A percentile compares a stretch with the other conserved stretches of the same genome.
Evolutionary conservation across 1,140 invertebrate species (phyloP).

Genomic region (Drosophila serrata): DNA sequence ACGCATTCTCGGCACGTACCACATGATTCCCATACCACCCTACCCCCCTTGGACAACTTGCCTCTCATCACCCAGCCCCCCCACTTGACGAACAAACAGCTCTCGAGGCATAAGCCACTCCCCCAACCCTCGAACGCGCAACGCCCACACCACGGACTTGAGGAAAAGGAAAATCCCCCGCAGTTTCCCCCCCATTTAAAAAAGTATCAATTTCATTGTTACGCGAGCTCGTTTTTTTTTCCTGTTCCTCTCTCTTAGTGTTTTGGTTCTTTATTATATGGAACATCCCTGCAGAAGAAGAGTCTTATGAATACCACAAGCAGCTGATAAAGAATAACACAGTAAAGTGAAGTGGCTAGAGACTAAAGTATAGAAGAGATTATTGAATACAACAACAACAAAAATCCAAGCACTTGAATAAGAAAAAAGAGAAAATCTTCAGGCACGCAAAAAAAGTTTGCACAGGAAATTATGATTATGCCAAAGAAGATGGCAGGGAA

Average conservation of each 20-base stretch:
- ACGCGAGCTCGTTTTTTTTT: slow-evolving; percentile 75
- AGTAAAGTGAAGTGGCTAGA: slow-evolving; percentile 32
- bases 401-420: slow-evolving; percentile 36
- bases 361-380: slow-evolving; percentile 32
- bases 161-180: slow-evolving; percentile 21
- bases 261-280: slow-evolving; percentile 63
- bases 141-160: neutral
- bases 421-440: slow-evolving; percentile 17
- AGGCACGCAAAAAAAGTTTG: slow-evolving; percentile 25
- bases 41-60: neutral
- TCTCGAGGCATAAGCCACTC: slow-evolving; percentile 65
- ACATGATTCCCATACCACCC: slow-evolving; percentile 45
- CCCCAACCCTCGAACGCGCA: neutral
- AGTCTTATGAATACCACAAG: slow-evolving; percentile 53
- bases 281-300: slow-evolving; percentile 31
- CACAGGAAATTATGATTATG: slow-evolving; percentile 40
- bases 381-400: slow-evolving; percentile 49
- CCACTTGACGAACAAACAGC: slow-evolving; percentile 68
- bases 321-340: slow-evolving; percentile 44
- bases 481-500: slow-evolving; percentile 8
- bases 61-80: slow-evolving; percentile 31
- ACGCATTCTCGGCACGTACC: slow-evolving; percentile 78
- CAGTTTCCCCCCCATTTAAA: slow-evolving; percentile 63
- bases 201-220: slow-evolving; percentile 84
- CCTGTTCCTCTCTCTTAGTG: slow-evolving; percentile 25